Percentiles rank a stretch among this genome's conserved stretches.
Evolutionary conservation across 2,888 invertebrate species (phyloP).

Genomic region (Polydesmus complanatus): DNA sequence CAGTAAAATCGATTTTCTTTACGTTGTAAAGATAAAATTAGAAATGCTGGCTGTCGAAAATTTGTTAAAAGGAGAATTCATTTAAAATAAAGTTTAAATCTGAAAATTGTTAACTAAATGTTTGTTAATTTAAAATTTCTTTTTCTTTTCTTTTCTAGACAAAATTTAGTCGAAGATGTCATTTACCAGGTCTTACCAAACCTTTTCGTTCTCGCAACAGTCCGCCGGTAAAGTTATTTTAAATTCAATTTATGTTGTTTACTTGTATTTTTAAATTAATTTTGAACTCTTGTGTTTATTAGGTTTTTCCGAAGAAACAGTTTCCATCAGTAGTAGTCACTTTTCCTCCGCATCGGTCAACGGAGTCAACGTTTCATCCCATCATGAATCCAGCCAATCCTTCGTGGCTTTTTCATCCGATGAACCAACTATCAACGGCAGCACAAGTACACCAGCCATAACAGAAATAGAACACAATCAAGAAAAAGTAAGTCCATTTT

Average conservation of each 20-base stretch:
- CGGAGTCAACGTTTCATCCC: neutral
- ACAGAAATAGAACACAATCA: neutral
- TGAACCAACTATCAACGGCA: neutral
- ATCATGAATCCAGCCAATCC: neutral
- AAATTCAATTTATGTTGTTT: neutral
- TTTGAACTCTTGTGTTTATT: neutral
- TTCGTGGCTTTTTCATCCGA: neutral
- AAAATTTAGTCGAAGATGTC: neutral
- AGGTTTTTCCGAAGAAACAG: neutral
- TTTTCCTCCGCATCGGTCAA: neutral
- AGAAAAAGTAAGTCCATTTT: neutral
- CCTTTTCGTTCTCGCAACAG: neutral
- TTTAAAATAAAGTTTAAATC: no score
- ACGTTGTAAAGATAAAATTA: no score
- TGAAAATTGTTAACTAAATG: no score
- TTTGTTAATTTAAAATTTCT: neutral
- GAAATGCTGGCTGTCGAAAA: neutral
- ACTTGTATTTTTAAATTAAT: neutral
- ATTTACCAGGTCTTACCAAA: neutral
- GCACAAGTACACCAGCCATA: neutral
- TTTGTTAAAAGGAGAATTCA: neutral
- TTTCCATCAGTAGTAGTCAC: neutral
- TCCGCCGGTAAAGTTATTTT: neutral
- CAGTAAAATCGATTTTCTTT: no score
- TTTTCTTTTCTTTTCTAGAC: neutral